Percentiles rank a stretch among this genome's conserved stretches.
Conservation (phyloP, 2,797 vertebrate genomes). For the Crypturellus tataupa region DNA sequence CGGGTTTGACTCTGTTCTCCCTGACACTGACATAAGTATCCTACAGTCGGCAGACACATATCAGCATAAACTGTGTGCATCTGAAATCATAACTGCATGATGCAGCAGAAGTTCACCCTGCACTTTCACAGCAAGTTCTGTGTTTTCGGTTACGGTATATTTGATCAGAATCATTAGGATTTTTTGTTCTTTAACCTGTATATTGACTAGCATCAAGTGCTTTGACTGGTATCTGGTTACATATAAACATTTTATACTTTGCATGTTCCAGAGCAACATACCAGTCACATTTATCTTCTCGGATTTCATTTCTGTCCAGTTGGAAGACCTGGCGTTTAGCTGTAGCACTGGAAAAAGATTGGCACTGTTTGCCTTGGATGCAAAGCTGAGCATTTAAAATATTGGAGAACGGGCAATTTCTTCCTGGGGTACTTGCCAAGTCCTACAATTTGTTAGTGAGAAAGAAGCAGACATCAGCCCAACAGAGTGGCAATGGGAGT, state of each 20-base stretch:
- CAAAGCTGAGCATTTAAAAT: slow-evolving; percentile 32
- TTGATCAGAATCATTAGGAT: not conserved
- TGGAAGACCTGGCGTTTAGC: slow-evolving; percentile 21
- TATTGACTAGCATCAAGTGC: not conserved
- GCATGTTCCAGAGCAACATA: not conserved
- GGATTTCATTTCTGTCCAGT: not conserved
- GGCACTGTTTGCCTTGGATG: slow-evolving; percentile 14
- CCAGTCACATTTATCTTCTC: slow-evolving; percentile 28
- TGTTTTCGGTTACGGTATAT: not conserved
- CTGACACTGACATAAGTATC: not conserved
- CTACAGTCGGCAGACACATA: not conserved
- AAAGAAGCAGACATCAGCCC: not conserved
- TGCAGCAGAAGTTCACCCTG: not conserved
- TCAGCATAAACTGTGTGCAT: not conserved
- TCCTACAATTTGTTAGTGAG: not conserved
- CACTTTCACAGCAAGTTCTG: not conserved
- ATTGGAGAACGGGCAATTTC: slow-evolving; percentile 1
- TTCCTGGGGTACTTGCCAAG: slow-evolving; percentile 10
- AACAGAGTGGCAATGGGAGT: not conserved
- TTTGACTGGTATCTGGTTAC: not conserved
- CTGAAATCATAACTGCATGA: not conserved
- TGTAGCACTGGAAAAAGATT: not conserved
- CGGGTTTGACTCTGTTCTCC: not conserved
- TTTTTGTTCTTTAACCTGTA: slow-evolving; percentile 23
- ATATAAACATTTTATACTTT: not conserved